A percentile compares a stretch with the other conserved stretches of the same genome.
Conservation (phyloP, 2,888 invertebrate genomes). For the Stenodera caucasica region DNA sequence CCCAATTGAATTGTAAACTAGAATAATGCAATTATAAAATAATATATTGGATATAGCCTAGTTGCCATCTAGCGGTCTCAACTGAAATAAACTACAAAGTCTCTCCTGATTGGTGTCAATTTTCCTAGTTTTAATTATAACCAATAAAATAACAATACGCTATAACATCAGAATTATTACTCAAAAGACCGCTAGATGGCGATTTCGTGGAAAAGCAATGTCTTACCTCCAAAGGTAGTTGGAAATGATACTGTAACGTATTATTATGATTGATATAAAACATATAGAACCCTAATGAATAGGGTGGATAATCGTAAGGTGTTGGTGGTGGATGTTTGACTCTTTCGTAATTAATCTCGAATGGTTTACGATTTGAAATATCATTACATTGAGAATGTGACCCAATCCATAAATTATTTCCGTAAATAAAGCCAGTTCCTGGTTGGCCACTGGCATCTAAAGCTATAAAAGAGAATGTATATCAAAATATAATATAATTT, state of each 20-base stretch:
- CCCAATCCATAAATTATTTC: slow-evolving; percentile 65
- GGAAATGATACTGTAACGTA: slow-evolving; percentile 53
- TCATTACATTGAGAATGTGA: slow-evolving; percentile 58
- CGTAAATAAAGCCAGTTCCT: slow-evolving; percentile 60
- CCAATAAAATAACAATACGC: no score
- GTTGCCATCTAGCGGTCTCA: not conserved
- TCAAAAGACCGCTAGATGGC: no score
- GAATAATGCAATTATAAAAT: slow-evolving; percentile 27
- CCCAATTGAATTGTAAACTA: slow-evolving; percentile 55
- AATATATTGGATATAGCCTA: no score
- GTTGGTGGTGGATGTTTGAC: slow-evolving; percentile 43
- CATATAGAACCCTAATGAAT: slow-evolving; percentile 49
- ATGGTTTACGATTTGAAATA: slow-evolving; percentile 42
- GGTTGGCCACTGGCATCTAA: slow-evolving; percentile 63
- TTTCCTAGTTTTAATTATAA: no score
- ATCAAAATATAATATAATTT: not conserved
- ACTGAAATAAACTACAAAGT: no score
- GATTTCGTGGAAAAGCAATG: no score
- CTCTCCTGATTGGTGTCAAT: no score
- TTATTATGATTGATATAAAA: slow-evolving; percentile 55
- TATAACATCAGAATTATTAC: no score
- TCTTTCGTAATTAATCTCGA: slow-evolving; percentile 42
- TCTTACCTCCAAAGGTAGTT: slow-evolving; percentile 53
- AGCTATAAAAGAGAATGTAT: slow-evolving; percentile 48
- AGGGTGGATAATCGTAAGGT: slow-evolving; percentile 54